A percentile compares a stretch with the other conserved stretches of the same genome.
phyloP scores from a whole-genome alignment of 2,888 invertebrate genomes.

The Seira musarum region DNA sequence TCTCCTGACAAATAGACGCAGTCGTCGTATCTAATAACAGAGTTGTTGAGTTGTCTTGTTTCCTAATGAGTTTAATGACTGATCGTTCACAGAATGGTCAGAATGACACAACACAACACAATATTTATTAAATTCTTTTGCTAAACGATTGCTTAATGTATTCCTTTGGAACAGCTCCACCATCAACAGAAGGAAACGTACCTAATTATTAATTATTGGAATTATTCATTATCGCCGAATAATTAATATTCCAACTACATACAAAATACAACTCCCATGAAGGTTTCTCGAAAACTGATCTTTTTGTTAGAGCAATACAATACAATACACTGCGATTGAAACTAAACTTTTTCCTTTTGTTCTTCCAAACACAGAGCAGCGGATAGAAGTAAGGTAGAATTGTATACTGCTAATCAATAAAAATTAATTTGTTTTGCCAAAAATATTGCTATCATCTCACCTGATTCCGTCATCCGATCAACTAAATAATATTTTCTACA shows the following conservation, averaged over 20 bases:
- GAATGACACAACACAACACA: too few species aligned
- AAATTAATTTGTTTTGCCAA: neutral
- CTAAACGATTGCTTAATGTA: neutral
- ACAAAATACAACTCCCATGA: neutral
- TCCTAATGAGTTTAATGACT: slow-evolving; percentile 11
- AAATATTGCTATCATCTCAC: neutral
- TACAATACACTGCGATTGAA: neutral
- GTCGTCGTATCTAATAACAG: too few species aligned
- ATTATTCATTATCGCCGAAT: neutral
- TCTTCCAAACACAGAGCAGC: neutral
- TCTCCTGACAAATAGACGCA: too few species aligned
- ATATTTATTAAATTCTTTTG: too few species aligned
- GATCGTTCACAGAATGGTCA: neutral
- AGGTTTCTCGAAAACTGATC: too few species aligned
- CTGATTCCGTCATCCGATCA: neutral
- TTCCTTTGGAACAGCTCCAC: too few species aligned
- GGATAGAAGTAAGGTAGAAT: neutral
- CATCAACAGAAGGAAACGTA: too few species aligned
- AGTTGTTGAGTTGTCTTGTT: neutral
- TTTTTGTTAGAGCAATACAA: too few species aligned
- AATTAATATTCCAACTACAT: too few species aligned
- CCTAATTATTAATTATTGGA: too few species aligned
- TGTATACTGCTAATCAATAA: neutral
- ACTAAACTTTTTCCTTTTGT: neutral
- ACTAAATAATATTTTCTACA: neutral